Evolutionary conservation across 30 jellyfish, hydroid and myxozoan species (phyloP).

Genomic region (Turritopsis dohrnii): DNA sequence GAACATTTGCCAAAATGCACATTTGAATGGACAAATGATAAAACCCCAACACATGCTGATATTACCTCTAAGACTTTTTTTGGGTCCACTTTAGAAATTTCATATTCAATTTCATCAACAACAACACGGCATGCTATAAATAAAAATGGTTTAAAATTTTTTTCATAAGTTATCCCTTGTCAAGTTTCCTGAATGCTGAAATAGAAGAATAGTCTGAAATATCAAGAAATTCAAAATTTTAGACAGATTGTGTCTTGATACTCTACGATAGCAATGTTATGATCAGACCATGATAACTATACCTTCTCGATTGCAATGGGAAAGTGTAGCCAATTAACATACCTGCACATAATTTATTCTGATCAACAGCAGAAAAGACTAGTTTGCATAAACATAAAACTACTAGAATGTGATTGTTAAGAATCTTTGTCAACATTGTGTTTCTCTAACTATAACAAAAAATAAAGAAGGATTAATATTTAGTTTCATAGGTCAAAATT

Average conservation of each 20-base stretch:
- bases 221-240: too few species aligned
- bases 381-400: neutral
- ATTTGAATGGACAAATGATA: neutral
- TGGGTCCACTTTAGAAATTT: slow-evolving; percentile 72
- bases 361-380: neutral
- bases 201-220: too few species aligned
- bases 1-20: neutral
- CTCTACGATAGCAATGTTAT: too few species aligned
- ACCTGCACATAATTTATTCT: neutral
- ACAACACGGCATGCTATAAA: slow-evolving; percentile 63
- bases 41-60: neutral
- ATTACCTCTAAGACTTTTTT: slow-evolving; percentile 47
- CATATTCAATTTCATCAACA: slow-evolving; percentile 63
- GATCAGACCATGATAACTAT: neutral
- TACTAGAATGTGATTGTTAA: neutral
- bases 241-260: too few species aligned
- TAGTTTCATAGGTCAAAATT: too few species aligned
- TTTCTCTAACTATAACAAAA: neutral
- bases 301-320: too few species aligned
- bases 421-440: neutral
- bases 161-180: too few species aligned
- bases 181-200: too few species aligned
- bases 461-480: neutral
- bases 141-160: too few species aligned
- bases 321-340: neutral